phyloP scores from a whole-genome alignment of 2,113 vertebrate species.

The Ptilonorhynchus violaceus region DNA sequence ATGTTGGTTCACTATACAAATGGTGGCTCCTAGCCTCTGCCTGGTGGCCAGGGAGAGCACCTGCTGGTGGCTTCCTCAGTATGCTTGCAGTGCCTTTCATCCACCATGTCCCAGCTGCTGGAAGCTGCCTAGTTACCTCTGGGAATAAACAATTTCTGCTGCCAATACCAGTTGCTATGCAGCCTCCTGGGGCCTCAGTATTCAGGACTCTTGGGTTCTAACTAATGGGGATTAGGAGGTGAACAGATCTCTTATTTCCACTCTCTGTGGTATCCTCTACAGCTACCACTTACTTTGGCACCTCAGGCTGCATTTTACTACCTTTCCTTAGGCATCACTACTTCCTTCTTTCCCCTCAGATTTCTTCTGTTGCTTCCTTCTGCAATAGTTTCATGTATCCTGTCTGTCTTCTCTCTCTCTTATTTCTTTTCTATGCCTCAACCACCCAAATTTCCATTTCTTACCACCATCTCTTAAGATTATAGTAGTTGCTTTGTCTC shows the following conservation, averaged over 20 bases:
- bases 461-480: not conserved
- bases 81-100: not conserved
- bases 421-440: not conserved
- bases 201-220: not conserved
- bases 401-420: not conserved
- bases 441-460: not conserved
- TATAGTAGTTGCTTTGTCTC: not conserved
- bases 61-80: accelerated
- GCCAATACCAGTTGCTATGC: not conserved
- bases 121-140: not conserved
- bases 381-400: not conserved
- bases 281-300: not conserved
- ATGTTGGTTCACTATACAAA: not conserved
- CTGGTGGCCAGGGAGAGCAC: not conserved
- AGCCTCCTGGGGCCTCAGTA: not conserved
- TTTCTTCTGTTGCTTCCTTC: not conserved
- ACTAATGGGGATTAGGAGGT: not conserved
- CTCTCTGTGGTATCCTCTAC: not conserved
- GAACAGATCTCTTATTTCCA: not conserved
- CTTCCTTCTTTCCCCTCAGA: not conserved
- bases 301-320: not conserved
- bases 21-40: not conserved
- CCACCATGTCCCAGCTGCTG: not conserved
- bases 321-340: not conserved
- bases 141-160: not conserved